Percentiles rank a stretch among this genome's conserved stretches.
Evolutionary conservation across 2,797 vertebrate species (phyloP).

Genomic region (Muscicapa comitata): DNA sequence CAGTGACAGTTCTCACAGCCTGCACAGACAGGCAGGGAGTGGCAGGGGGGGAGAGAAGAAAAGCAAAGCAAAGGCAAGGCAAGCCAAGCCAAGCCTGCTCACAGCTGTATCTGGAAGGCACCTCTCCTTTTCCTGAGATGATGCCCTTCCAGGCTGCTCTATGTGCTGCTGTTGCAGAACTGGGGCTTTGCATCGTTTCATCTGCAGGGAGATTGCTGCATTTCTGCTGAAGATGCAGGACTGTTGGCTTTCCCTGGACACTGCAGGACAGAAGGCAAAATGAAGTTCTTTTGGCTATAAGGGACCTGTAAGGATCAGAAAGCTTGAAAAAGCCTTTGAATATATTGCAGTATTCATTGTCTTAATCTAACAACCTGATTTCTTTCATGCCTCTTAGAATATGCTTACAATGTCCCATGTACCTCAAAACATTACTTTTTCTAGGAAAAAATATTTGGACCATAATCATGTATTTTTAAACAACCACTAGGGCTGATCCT

Average conservation of each 20-base stretch:
- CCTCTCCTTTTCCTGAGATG: neutral
- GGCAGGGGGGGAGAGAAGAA: neutral
- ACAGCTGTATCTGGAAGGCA: neutral
- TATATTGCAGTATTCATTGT: neutral
- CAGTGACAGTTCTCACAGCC: neutral
- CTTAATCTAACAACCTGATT: neutral
- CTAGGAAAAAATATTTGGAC: neutral
- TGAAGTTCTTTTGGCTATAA: neutral
- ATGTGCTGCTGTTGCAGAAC: neutral
- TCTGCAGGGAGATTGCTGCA: neutral
- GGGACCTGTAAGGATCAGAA: neutral
- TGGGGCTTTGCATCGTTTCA: neutral
- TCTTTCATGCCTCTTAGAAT: neutral
- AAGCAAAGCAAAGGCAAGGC: neutral
- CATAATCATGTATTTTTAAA: neutral
- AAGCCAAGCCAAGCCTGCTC: neutral
- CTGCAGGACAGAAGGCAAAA: neutral
- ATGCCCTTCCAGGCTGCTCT: neutral
- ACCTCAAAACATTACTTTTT: neutral
- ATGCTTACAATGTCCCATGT: neutral
- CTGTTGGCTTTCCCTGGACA: neutral
- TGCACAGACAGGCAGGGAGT: neutral
- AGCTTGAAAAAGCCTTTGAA: neutral
- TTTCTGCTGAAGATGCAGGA: neutral
- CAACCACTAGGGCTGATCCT: neutral